Base-by-base conservation (phyloP, 1,140 invertebrate genomes). In the Sycobia sp. region DNA sequence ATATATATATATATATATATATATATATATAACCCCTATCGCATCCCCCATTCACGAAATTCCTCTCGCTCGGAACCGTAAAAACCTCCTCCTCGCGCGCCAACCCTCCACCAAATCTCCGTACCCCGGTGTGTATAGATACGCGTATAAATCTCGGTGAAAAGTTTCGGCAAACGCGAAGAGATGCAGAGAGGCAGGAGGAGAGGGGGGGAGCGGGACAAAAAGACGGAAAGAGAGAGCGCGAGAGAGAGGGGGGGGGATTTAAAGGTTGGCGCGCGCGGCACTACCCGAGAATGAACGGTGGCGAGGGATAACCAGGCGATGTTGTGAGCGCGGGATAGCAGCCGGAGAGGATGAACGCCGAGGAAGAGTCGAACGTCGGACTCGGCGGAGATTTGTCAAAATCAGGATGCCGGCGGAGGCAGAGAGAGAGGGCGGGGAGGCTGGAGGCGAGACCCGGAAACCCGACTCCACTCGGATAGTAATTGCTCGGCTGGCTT, bases 281-380 rank as follows among this genome's bases (percentile, higher is more conserved):
- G 32, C 10, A 36, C 25, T 22, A n/a, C n/a, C n/a, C 13, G 18
- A 47, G 32, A 62, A 62, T 54, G 53, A 41, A 50, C 39, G 14
- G 22, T 47, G 49, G 38, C n/a, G n/a, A n/a, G 50, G 32, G 58
- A 53, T 46, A 71, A 65, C 14, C 38, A 36, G n/a, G n/a, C n/a
- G n/a, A n/a, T n/a, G n/a, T n/a, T n/a, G n/a, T n/a, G n/a, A n/a
- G 9, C 25, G 44, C 20, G n/a, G 13, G 25, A 32, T 39, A 39
- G 29, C 29, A 11, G 29, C 29, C 38, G 38, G 38, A 4, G 34
- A 47, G 56, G 46, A 58, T 49, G 32, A 58, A 58, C 8, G 38
- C 16, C 47, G n/a, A 39, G 25, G 29, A 7, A 27, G 50, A 27
- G 36, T 23, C 36, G 36, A 60, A 43, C 39, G 47, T 43, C 20